Evolutionary conservation across 2,113 vertebrate species (phyloP), one percentile per base, ranked within the genome.

Genomic region (Noctilio leporinus): DNA sequence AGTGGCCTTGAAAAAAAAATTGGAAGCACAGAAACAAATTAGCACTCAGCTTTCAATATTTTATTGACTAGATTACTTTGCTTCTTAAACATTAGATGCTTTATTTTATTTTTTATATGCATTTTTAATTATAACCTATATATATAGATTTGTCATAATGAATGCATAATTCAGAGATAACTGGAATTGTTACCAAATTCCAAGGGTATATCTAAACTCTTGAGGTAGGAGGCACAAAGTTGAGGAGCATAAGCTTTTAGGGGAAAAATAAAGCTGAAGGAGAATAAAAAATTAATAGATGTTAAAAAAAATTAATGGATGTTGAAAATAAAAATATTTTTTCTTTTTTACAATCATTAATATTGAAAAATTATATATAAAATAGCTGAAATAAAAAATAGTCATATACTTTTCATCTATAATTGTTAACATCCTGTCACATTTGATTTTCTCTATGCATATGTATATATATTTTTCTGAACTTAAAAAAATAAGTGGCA

Each of bases 401-500:
- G 22, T 87, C 14, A 35, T 67, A 30, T 35, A 26, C 24, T 57
- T 64, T 77, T 89, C 40, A 67, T 73, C 40, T 62, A 11, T 69
- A 33, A 10, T 57, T 30, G 14, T 77, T 90, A 69, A 73, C 26
- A 62, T 81, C 51, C 7, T 84, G 4, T 84, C 47, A 62, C 59
- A 62, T 62, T 62, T 62, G 59, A 62, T 85, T 14, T 55, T 89
- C 19, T 96, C 7, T 97, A 1, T 70, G 35, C 59, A 15, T 49
- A 2, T 11, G 10, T 83, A 28, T 70, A 59, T 72, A 17, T 65
- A 45, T 76, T 90, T 94, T 91, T 64, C 35, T 57, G 40, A 86
- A 75, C 24, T 59, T 64, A 49, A 33, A 97, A 98, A 98, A 96
- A 98, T 98, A 67, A 65, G 17, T 65, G 84, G 35, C 67, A 69